phyloP scores from a whole-genome alignment of 2,113 vertebrate genomes.

The Ivindomyrus marchei region DNA sequence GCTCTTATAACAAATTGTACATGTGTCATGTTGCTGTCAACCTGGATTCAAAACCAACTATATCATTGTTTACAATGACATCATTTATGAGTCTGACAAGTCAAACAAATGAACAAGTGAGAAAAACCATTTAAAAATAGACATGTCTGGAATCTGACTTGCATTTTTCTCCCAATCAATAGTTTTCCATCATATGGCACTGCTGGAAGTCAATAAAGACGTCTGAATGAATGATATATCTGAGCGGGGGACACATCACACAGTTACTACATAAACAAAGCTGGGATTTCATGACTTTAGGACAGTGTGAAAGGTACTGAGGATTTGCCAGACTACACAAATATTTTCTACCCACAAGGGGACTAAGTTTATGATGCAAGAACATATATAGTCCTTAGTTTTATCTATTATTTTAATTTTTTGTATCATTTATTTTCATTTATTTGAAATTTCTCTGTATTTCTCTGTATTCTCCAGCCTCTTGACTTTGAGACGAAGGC shows the following conservation, averaged over 20 bases:
- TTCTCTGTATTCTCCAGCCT: constrained; percentile 54
- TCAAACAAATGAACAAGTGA: constrained; percentile 13
- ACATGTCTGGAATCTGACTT: constrained; percentile 25
- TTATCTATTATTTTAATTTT: not conserved
- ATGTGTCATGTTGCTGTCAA: not conserved
- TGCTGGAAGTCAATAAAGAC: constrained; percentile 32
- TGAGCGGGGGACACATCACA: constrained; percentile 10
- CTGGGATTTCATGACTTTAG: not conserved
- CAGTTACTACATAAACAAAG: not conserved
- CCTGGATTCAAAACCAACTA: not conserved
- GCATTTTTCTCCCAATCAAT: constrained; percentile 37
- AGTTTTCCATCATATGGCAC: constrained; percentile 30
- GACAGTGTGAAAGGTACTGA: not conserved
- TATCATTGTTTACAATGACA: not conserved
- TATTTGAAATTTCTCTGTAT: not conserved
- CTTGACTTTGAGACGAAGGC: constrained; percentile 87
- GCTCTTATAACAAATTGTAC: constrained; percentile 1
- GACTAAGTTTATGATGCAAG: not conserved
- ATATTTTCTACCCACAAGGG: not conserved
- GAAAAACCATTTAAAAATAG: constrained; percentile 12
- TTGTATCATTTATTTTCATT: not conserved
- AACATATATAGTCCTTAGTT: not conserved
- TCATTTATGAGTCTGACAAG: constrained; percentile 29
- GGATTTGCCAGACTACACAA: not conserved
- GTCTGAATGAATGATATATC: constrained; percentile 26